Conservation (phyloP, 2,797 vertebrate species). For the Cetoscarus ocellatus region DNA sequence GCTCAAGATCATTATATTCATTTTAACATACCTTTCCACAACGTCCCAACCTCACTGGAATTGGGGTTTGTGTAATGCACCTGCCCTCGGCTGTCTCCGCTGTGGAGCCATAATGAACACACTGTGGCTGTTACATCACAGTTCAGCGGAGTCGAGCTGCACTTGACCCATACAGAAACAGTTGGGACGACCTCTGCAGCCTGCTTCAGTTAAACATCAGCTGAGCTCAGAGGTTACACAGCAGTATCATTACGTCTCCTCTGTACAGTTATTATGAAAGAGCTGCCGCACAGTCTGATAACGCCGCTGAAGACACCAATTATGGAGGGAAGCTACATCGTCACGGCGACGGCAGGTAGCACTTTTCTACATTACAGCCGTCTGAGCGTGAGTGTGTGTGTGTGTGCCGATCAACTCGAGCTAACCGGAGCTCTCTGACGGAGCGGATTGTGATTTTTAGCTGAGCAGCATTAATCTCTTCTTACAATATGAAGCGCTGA, state of each 20-base stretch:
- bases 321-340: conserved; percentile 30
- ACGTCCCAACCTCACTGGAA: no score
- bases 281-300: conserved; percentile 39
- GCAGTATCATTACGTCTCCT: conserved; percentile 21
- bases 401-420: conserved; percentile 17
- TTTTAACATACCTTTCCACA: no score
- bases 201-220: not conserved
- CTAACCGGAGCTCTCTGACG: conserved; percentile 54
- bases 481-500: conserved; percentile 66
- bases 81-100: no score
- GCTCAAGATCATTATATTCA: no score
- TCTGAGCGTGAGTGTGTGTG: conserved; percentile 2
- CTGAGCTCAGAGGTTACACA: not conserved
- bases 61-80: no score
- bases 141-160: not conserved
- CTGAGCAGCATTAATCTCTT: conserved; percentile 68
- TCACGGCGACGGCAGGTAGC: conserved; percentile 44
- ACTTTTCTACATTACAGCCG: conserved; percentile 45
- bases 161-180: not conserved
- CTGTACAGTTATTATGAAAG: conserved; percentile 40
- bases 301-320: conserved; percentile 46
- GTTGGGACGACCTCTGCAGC: not conserved
- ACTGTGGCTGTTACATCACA: no score
- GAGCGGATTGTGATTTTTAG: conserved; percentile 72
- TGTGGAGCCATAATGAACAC: no score